Evolutionary conservation across 1,140 invertebrate genomes (phyloP).

Genomic region (Luehdorfia chinensis): DNA sequence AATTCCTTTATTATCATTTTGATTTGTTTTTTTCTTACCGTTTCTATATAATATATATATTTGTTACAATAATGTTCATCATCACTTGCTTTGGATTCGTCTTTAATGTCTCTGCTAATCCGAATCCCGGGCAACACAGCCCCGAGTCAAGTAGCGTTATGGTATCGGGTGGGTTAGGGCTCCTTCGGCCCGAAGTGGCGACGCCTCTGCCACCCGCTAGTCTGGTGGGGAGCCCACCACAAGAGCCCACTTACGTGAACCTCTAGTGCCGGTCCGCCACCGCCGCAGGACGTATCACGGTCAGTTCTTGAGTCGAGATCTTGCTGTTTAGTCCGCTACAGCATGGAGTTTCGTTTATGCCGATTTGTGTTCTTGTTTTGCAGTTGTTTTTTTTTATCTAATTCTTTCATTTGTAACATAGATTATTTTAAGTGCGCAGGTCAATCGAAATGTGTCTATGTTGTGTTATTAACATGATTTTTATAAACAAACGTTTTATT

Average conservation of each 20-base stretch:
- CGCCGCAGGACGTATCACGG: slow-evolving; percentile 69
- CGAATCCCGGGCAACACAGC: slow-evolving; percentile 45
- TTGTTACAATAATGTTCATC: no score
- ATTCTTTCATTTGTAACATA: slow-evolving; percentile 2
- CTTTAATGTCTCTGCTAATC: no score
- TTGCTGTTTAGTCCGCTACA: slow-evolving; percentile 15
- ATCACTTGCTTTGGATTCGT: no score
- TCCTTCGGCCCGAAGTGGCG: slow-evolving; percentile 71
- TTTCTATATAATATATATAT: no score
- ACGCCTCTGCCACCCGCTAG: slow-evolving; percentile 72
- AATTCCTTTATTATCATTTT: no score
- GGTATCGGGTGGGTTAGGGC: slow-evolving; percentile 80
- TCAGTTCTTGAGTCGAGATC: slow-evolving; percentile 49
- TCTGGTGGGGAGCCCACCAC: slow-evolving; percentile 85
- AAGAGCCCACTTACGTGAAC: slow-evolving; percentile 95
- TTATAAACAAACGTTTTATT: no score
- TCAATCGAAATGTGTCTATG: neutral
- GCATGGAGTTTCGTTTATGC: slow-evolving; percentile 7
- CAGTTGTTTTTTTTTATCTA: neutral
- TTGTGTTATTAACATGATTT: neutral
- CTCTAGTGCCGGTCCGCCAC: slow-evolving; percentile 88
- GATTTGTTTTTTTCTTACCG: no score
- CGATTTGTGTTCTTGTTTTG: slow-evolving; percentile 14
- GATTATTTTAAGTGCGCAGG: no score
- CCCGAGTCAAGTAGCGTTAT: slow-evolving; percentile 80